Evolutionary conservation across 2,888 invertebrate species (phyloP).

Genomic region (Tupiocoris notatus): DNA sequence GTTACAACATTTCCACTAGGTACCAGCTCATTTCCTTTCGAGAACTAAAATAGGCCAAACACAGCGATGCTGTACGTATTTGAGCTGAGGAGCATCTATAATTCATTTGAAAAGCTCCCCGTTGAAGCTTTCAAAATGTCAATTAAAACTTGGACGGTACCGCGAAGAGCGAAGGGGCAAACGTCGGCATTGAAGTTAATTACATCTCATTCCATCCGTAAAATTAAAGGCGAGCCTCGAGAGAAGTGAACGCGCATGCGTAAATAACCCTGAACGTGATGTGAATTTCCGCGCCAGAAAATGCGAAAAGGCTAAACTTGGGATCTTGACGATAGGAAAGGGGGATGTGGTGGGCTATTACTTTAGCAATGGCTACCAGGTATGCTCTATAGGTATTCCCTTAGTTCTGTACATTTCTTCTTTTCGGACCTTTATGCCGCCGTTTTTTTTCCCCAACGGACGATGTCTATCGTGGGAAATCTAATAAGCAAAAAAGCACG

Average conservation of each 20-base stretch:
- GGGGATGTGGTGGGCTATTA: no score
- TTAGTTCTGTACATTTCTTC: no score
- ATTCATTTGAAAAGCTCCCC: background rate
- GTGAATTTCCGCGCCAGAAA: background rate
- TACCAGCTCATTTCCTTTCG: background rate
- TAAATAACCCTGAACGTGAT: background rate
- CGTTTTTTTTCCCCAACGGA: background rate
- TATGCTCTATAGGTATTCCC: no score
- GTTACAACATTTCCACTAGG: background rate
- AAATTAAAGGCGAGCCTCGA: background rate
- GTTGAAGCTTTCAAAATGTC: background rate
- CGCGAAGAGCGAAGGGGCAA: background rate
- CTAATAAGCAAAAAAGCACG: background rate
- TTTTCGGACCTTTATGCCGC: background rate
- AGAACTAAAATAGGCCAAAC: background rate
- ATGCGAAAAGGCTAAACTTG: background rate
- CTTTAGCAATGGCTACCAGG: no score
- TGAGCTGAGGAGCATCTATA: background rate
- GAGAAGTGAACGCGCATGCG: background rate
- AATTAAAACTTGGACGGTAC: background rate
- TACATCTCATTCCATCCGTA: background rate
- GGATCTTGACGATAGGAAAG: no score
- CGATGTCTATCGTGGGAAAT: background rate
- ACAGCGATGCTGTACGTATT: background rate
- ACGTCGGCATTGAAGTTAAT: background rate